phyloP scores from a whole-genome alignment of 1,140 invertebrate genomes.

The Zaprionus ghesquierei region DNA sequence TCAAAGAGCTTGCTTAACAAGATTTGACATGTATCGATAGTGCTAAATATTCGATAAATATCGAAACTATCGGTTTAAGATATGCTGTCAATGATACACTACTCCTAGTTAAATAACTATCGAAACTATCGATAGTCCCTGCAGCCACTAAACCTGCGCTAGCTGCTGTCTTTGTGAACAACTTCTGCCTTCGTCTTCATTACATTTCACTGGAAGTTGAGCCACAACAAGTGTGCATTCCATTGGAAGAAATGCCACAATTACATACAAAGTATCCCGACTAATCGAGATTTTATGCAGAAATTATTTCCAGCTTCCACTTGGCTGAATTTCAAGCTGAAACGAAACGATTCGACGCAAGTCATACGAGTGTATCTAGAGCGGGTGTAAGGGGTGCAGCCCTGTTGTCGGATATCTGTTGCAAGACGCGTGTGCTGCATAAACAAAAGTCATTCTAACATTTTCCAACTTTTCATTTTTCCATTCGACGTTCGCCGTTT shows the following conservation, averaged over 20 bases:
- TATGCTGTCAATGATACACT: no score
- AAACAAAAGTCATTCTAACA: conserved; percentile 24
- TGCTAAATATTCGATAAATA: neutral
- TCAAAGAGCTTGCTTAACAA: neutral
- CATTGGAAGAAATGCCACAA: neutral
- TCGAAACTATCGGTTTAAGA: neutral
- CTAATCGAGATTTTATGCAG: neutral
- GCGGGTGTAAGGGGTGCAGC: neutral
- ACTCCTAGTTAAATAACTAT: no score
- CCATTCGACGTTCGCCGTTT: neutral
- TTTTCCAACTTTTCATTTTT: neutral
- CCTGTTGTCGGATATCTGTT: conserved; percentile 18
- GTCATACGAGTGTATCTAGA: neutral
- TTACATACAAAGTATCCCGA: neutral
- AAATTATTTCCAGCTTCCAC: neutral
- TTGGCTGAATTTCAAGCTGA: neutral
- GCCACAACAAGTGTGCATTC: neutral
- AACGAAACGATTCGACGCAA: neutral
- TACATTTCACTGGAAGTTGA: neutral
- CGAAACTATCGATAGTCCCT: neutral
- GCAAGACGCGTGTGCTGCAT: conserved; percentile 33
- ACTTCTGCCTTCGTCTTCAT: neutral
- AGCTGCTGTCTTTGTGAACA: neutral
- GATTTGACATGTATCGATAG: neutral
- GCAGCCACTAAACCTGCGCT: no score